Evolutionary conservation across 2,888 invertebrate genomes (phyloP).

Genomic region (Deroplatys truncata): DNA sequence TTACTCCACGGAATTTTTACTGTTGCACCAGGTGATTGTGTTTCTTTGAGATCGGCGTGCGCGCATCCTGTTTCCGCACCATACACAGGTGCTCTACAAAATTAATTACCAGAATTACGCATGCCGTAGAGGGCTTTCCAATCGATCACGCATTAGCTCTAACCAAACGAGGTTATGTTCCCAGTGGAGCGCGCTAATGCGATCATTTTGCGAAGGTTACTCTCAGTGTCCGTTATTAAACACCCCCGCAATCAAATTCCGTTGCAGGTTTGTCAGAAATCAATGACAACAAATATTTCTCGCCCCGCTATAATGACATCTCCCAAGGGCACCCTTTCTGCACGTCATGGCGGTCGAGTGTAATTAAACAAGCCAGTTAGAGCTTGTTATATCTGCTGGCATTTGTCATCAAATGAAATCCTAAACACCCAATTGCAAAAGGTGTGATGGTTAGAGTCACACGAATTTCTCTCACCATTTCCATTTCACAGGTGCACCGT

Average conservation of each 20-base stretch:
- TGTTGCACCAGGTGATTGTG: not conserved
- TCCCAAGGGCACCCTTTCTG: too few relatives aligned
- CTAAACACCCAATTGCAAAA: too few relatives aligned
- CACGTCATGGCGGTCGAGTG: too few relatives aligned
- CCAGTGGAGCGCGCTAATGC: not conserved
- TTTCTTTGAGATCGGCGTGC: not conserved
- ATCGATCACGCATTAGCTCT: not conserved
- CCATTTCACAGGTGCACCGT: too few relatives aligned
- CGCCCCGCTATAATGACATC: not conserved
- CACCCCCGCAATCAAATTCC: not conserved
- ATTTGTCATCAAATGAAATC: too few relatives aligned
- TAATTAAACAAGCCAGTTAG: too few relatives aligned
- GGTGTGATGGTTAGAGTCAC: too few relatives aligned
- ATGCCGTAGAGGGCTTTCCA: not conserved
- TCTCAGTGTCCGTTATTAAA: not conserved
- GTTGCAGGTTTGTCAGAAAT: not conserved
- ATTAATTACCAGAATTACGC: not conserved
- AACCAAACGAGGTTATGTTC: not conserved
- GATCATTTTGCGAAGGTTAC: not conserved
- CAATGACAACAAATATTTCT: not conserved
- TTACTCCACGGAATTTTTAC: too few relatives aligned
- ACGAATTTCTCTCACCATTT: too few relatives aligned
- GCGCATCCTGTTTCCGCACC: not conserved
- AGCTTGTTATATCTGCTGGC: too few relatives aligned
- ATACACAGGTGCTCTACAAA: not conserved